A percentile compares a stretch with the other conserved stretches of the same genome.
Conservation (phyloP, 2,888 invertebrate species). For the Macrosiphum euphorbiae region DNA sequence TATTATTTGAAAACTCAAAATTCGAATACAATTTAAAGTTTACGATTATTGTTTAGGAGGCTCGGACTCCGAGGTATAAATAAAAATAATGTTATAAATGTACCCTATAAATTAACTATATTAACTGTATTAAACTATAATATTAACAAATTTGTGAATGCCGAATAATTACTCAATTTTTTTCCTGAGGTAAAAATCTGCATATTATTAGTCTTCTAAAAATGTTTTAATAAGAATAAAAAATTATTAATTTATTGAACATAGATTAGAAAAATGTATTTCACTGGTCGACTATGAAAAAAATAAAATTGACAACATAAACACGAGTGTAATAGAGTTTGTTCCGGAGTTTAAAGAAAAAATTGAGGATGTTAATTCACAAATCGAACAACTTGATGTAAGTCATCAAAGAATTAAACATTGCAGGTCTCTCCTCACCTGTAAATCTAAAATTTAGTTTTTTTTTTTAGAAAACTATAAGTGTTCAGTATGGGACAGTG, state of each 20-base stretch:
- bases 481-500: not conserved
- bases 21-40: too few relatives aligned
- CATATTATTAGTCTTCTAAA: not conserved
- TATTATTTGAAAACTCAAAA: too few relatives aligned
- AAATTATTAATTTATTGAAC: not conserved
- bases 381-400: slow-evolving; percentile 27
- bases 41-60: too few relatives aligned
- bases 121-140: not conserved
- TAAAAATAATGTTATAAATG: not conserved
- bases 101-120: not conserved
- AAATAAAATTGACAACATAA: not conserved
- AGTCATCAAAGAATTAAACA: not conserved
- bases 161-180: not conserved
- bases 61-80: too few relatives aligned
- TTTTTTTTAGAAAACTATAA: slow-evolving; percentile 1
- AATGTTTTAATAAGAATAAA: not conserved
- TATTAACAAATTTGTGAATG: not conserved
- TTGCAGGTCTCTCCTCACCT: not conserved
- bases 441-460: not conserved
- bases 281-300: not conserved
- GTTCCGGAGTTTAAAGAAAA: not conserved
- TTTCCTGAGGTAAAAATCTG: not conserved
- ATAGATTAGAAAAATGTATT: slow-evolving; percentile 24
- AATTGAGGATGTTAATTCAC: not conserved
- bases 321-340: not conserved